Evolutionary conservation across 1,140 invertebrate genomes (phyloP).

Genomic region (Leptinotarsa texana): DNA sequence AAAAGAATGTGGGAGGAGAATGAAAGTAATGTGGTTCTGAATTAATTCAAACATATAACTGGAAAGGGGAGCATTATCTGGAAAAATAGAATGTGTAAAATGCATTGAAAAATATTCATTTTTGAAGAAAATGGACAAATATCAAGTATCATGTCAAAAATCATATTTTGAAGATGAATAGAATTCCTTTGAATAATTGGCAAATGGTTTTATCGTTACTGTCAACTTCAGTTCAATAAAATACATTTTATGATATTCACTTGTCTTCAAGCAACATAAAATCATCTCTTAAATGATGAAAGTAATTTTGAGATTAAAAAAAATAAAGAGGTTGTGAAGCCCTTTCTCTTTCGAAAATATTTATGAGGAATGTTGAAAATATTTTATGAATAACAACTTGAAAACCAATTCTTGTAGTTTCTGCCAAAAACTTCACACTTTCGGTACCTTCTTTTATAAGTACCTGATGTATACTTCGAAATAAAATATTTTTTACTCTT

Average conservation of each 20-base stretch:
- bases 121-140: not conserved
- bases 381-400: not conserved
- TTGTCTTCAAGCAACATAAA: not conserved
- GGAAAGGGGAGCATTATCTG: not conserved
- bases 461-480: too few relatives aligned
- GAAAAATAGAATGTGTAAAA: not conserved
- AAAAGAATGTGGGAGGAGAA: not conserved
- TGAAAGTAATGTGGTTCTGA: not conserved
- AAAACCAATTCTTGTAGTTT: not conserved
- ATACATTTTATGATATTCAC: not conserved
- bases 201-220: not conserved
- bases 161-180: not conserved
- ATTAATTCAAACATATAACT: not conserved
- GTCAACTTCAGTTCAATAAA: not conserved
- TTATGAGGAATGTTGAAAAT: not conserved
- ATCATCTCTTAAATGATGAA: not conserved
- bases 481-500: too few relatives aligned
- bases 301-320: not conserved
- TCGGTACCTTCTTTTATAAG: too few relatives aligned
- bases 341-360: too few relatives aligned
- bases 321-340: not conserved
- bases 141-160: conserved; percentile 12
- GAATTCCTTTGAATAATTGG: not conserved
- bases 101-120: conserved; percentile 9
- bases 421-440: too few relatives aligned